Conservation (phyloP, 2,113 vertebrate genomes). For the Morone saxatilis region DNA sequence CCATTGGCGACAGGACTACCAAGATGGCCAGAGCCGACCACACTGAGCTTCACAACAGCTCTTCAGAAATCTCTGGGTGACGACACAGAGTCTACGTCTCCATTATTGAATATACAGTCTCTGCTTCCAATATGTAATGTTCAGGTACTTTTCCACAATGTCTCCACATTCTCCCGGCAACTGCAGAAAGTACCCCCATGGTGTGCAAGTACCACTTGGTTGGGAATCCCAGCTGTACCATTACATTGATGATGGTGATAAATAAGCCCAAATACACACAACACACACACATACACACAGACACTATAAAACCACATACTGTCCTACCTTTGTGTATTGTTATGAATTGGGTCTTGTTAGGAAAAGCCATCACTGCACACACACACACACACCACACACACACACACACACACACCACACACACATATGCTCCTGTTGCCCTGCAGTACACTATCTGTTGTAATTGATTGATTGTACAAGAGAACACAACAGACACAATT, state of each 20-base stretch:
- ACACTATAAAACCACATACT: background rate
- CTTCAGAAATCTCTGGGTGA: too few species aligned
- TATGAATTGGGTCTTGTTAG: background rate
- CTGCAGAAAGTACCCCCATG: too few species aligned
- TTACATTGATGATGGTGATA: slow-evolving; percentile 6
- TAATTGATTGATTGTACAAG: slow-evolving; percentile 81
- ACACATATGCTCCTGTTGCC: slow-evolving; percentile 14
- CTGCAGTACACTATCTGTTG: slow-evolving; percentile 46
- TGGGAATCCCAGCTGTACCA: background rate
- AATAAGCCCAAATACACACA: background rate
- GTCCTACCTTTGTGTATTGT: background rate
- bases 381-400: background rate
- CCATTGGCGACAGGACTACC: too few species aligned
- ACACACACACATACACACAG: background rate
- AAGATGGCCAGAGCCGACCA: too few species aligned
- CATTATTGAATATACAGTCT: too few species aligned
- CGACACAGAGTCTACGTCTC: too few species aligned
- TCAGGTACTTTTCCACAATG: too few species aligned
- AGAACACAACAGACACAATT: slow-evolving; percentile 79
- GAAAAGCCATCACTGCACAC: slow-evolving; percentile 8
- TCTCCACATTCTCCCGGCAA: too few species aligned
- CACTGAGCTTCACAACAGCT: too few species aligned
- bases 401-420: slow-evolving; percentile 2
- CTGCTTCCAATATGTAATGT: too few species aligned
- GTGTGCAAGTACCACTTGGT: too few species aligned